phyloP scores from a whole-genome alignment of 2,797 vertebrate genomes.

The Cynodonichthys magdalenae region DNA sequence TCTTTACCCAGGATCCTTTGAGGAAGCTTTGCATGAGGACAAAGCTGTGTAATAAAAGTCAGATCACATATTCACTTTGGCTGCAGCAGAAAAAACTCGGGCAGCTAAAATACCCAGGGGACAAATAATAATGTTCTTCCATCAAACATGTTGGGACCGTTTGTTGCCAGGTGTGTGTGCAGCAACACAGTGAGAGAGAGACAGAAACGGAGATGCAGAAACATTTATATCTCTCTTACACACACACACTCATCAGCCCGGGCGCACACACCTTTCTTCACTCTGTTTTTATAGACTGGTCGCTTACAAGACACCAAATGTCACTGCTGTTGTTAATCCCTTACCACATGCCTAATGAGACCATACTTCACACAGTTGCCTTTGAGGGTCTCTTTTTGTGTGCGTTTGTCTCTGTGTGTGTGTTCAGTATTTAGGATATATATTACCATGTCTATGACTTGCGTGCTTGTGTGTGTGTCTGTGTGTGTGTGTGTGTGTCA shows the following conservation, averaged over 20 bases:
- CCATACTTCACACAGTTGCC: conserved; percentile 70
- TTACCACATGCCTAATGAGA: conserved; percentile 80
- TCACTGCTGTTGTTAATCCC: conserved; percentile 84
- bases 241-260: conserved; percentile 3
- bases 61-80: conserved; percentile 81
- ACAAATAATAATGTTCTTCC: conserved; percentile 75
- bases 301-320: conserved; percentile 84
- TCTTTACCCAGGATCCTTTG: conserved; percentile 64
- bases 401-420: background rate
- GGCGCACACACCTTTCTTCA: conserved; percentile 40
- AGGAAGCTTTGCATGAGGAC: conserved; percentile 72
- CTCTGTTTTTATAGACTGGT: conserved; percentile 85
- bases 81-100: conserved; percentile 66
- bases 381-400: conserved; percentile 34
- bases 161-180: conserved; percentile 61
- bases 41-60: conserved; percentile 76
- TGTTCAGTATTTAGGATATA: conserved; percentile 44
- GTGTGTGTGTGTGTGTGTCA: conserved; percentile 35
- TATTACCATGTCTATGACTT: conserved; percentile 51
- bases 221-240: conserved; percentile 31
- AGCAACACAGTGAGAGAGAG: conserved; percentile 16
- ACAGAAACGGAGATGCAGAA: conserved; percentile 43
- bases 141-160: conserved; percentile 65
- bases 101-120: conserved; percentile 74
- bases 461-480: conserved; percentile 23